Evolutionary conservation across 1,140 invertebrate genomes (phyloP).

Genomic region (Heterodera schachtii): DNA sequence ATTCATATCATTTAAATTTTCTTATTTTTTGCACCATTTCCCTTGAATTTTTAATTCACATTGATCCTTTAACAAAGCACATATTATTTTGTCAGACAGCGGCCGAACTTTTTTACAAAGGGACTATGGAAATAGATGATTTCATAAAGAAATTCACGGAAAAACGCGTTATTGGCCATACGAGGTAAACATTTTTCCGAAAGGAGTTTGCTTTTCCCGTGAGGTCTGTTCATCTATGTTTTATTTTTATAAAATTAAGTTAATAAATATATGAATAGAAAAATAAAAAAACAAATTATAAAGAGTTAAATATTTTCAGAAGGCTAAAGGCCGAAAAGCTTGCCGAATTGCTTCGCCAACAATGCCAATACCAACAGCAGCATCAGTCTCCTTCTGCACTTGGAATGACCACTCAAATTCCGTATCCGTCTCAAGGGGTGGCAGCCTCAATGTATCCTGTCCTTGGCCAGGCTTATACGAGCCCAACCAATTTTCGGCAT

Average conservation of each 20-base stretch:
- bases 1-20: no score
- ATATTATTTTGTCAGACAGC: constrained; percentile 36
- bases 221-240: no score
- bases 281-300: background rate
- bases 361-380: constrained; percentile 28
- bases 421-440: background rate
- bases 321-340: constrained; percentile 43
- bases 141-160: constrained; percentile 38
- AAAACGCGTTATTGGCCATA: constrained; percentile 30
- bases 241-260: no score
- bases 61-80: constrained; percentile 14
- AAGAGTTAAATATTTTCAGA: constrained; percentile 34
- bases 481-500: constrained; percentile 30
- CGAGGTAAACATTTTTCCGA: constrained; percentile 32
- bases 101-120: constrained; percentile 37
- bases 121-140: constrained; percentile 32
- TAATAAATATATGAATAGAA: no score
- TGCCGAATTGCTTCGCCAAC: constrained; percentile 39
- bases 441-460: constrained; percentile 1
- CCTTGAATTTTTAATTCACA: background rate
- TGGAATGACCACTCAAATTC: background rate
- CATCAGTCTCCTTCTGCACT: background rate
- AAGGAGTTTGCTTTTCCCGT: no score
- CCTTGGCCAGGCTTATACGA: constrained; percentile 7
- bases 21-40: no score